Evolutionary conservation across 2,797 vertebrate genomes (phyloP).

Genomic region (Scolopax rusticola): DNA sequence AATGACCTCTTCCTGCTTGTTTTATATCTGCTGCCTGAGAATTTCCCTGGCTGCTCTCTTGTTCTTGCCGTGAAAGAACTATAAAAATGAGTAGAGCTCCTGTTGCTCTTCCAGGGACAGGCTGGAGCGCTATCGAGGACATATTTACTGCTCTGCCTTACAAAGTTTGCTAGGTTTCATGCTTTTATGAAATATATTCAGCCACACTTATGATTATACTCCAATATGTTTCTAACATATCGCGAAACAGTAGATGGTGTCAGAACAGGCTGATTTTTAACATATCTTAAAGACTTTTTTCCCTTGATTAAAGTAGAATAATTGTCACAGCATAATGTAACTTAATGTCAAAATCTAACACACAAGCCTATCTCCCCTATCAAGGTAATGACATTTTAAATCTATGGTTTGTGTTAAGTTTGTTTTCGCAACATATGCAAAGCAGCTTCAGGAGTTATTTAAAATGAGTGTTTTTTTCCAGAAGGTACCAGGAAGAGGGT

Average conservation of each 20-base stretch:
- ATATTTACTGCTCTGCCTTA: background rate
- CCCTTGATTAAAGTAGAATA: background rate
- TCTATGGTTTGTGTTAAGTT: background rate
- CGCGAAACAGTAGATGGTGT: background rate
- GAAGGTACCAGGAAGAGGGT: background rate
- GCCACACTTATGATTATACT: background rate
- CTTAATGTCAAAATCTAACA: background rate
- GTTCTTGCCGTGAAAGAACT: background rate
- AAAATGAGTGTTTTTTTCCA: fast-evolving
- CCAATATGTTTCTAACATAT: background rate
- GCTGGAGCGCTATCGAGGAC: background rate
- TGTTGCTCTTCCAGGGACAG: background rate
- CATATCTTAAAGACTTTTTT: background rate
- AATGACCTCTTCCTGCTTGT: background rate
- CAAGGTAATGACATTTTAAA: background rate
- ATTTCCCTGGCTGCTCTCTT: background rate
- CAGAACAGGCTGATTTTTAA: slow-evolving; percentile 19
- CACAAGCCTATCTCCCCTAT: background rate
- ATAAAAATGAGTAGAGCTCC: background rate
- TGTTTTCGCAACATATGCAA: background rate
- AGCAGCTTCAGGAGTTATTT: background rate
- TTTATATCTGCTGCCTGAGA: background rate
- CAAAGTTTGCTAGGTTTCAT: background rate
- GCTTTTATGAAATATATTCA: background rate
- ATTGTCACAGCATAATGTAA: background rate